Evolutionary conservation across 2,797 vertebrate species (phyloP), one percentile per base, ranked within the genome.

Genomic region (Spea hammondii): DNA sequence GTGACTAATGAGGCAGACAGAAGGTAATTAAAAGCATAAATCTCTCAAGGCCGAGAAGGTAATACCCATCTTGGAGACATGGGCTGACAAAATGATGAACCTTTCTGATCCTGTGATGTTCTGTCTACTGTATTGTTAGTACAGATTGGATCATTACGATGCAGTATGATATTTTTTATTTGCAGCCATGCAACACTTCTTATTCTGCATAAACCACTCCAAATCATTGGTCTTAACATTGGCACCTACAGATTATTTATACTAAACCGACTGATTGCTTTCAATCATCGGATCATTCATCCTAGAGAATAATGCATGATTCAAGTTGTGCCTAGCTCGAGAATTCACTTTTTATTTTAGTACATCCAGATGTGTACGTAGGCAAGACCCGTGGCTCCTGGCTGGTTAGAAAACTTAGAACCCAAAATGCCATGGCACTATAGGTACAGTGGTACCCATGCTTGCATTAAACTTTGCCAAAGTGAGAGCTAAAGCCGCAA

Each of bases 21-120:
- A 65, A 88, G 84, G 86, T 91, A 91, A 92, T 92, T 93, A 92
- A 92, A 92, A 88, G 80, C 87, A 89, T 92, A 93, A 93, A 91
- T 93, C 90, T 91, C 81, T 51, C 14, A 83, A 85, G 88, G 84
- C 77, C 84, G 83, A 68, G 88, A 88, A 90, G 87, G 87, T 89
- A 90, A 88, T 90, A 90, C 87, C 88, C 84, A 84, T 72, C 85
- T 90, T 90, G 84, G 83, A 89, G 89, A 88, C 88, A 91, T 32
- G 85, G 90, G 82, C 85, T 91, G 92, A 90, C 90, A 92, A 89
- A 89, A 90, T 91, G 89, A 90, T 91, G 82, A 85, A 90, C 89
- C 85, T 70, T 88, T 87, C 89, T 88, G 89, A 67, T 72, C 74
- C 53, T 46, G 12, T 32, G 44, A 53, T 11, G 53, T 71, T 71